Evolutionary conservation across 1,140 invertebrate species (phyloP), one percentile per base, ranked within the genome.

Genomic region (Heterodera schachtii): DNA sequence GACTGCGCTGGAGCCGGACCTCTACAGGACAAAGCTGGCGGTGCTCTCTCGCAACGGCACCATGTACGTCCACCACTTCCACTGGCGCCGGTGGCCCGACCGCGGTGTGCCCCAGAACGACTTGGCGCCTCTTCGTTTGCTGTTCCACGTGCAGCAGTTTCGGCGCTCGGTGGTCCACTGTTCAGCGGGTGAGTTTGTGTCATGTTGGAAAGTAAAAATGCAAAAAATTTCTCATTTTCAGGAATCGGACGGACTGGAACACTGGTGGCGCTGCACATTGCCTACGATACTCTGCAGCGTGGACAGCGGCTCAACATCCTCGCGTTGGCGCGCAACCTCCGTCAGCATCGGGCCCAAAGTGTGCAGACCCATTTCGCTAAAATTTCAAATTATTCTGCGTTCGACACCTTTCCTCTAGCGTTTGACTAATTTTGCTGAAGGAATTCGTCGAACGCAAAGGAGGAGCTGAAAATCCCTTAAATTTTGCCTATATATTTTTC

Each of bases 201-300:
- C 9, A 73, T 31, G 4, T 0, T 79, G 0, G 9, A 4, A 6
- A 6, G 4, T 9, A 49, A 4, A 81, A 47, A 16, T 6, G 31
- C n/a, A n/a, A n/a, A n/a, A n/a, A 8, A 8, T 69, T n/a, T n/a
- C 5, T 66, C 44, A 7, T 21, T 44, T 83, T 11, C 69, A 83
- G 83, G 84, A 41, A 86, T 86, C 43, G 84, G 84, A 3, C 78
- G 84, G n/a, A 86, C 86, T 0, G 84, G 84, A 0, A 86, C 84
- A n/a, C 76, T 85, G 46, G 86, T 86, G 5, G 86, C 79, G 13
- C 6, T 86, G 6, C 43, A 87, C 66, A 9, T 87, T 73, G 86
- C 86, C 31, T 75, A 75, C 6, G 47, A 79, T 46, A 66, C 70
- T 11, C 70, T 85, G 31, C 46, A 82, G 31, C 67, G 57, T 19